Conservation (phyloP, 2,888 invertebrate species). For the Callinectes sapidus region DNA sequence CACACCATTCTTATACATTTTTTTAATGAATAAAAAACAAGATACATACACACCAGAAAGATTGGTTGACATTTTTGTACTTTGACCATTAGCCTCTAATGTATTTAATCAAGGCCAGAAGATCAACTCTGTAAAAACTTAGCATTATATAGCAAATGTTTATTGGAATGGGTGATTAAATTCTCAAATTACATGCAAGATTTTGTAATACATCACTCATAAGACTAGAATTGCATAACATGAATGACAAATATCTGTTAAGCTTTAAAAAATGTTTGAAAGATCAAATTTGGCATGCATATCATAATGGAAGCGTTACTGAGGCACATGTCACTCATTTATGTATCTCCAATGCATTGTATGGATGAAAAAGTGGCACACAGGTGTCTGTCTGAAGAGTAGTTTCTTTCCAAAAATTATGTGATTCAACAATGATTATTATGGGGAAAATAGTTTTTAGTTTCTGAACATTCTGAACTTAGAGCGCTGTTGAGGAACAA, state of each 20-base stretch:
- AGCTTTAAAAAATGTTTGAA: background rate
- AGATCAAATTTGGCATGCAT: background rate
- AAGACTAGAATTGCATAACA: background rate
- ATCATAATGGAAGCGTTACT: background rate
- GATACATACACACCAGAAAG: background rate
- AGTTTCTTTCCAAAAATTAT: background rate
- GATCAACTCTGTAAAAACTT: background rate
- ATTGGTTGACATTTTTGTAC: background rate
- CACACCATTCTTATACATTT: background rate
- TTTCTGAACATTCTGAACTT: too few species aligned
- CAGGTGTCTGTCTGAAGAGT: background rate
- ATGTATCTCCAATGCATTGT: background rate
- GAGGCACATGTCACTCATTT: background rate
- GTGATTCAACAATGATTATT: background rate
- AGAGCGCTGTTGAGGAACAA: too few species aligned
- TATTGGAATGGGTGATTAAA: background rate
- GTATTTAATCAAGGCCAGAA: slow-evolving; percentile 8
- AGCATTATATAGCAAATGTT: background rate
- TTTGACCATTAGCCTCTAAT: background rate
- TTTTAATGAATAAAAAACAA: background rate
- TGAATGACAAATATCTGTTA: background rate
- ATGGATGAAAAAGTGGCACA: background rate
- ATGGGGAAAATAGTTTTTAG: too few species aligned
- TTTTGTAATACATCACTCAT: background rate
- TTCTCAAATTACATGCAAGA: background rate